These are phyloP conservation scores for Odontothrips loti DNA, from an alignment of 2,888 invertebrate species.

Conservation along the genomic window DNA sequence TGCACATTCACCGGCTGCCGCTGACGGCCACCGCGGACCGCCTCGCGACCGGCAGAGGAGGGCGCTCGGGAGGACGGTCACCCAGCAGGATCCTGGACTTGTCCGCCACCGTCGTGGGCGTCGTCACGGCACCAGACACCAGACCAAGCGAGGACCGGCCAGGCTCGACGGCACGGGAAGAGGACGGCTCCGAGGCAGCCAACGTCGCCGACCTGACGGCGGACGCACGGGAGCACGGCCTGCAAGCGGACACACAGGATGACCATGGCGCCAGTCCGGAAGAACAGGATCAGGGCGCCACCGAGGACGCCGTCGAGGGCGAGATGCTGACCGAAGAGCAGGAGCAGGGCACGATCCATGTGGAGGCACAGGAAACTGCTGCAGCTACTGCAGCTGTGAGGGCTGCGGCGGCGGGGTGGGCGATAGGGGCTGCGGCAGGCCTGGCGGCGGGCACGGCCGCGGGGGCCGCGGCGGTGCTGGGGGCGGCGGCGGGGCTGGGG, in stretches of 20 bases:
- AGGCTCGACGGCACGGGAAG: background rate
- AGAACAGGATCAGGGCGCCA: no score
- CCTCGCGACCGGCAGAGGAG: background rate
- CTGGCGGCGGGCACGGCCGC: background rate
- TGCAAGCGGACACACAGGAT: background rate
- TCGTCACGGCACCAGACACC: background rate
- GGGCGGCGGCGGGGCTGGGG: background rate
- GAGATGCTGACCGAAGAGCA: background rate
- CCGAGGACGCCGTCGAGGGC: no score
- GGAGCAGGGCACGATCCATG: background rate
- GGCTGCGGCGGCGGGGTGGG: background rate
- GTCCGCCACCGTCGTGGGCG: background rate
- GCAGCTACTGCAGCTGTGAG: background rate
- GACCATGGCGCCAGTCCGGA: no score
- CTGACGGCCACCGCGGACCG: slow-evolving; percentile 1
- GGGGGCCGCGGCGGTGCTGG: background rate
- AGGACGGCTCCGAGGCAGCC: background rate
- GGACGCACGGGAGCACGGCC: background rate
- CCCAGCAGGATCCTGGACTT: slow-evolving; percentile 5
- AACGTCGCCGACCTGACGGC: background rate
- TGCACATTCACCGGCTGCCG: background rate
- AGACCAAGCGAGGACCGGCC: background rate
- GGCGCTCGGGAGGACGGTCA: background rate
- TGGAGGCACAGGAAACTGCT: background rate
- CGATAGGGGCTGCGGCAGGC: background rate